These are phyloP conservation scores for Vanessa atalanta DNA, from an alignment of 1,140 invertebrate genomes.

Conservation along the genomic window DNA sequence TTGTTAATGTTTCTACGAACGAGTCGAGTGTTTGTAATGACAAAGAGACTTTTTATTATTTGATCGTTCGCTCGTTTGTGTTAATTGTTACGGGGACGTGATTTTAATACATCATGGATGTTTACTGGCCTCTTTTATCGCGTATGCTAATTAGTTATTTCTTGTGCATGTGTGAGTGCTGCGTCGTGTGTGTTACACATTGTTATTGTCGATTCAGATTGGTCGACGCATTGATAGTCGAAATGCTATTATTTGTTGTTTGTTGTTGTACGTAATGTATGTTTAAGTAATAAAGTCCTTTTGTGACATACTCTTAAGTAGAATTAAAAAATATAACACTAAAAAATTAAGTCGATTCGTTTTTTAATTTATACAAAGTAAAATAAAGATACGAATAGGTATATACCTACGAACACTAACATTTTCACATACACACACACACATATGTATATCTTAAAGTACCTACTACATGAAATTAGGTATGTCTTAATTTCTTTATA, in stretches of 20 bases:
- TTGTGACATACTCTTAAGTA: too few relatives aligned
- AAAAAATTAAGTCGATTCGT: too few relatives aligned
- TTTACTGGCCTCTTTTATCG: slow-evolving; percentile 70
- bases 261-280: background rate
- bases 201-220: slow-evolving; percentile 10
- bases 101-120: slow-evolving; percentile 78
- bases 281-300: background rate
- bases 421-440: too few relatives aligned
- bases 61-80: slow-evolving; percentile 72
- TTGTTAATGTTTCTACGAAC: slow-evolving; percentile 70
- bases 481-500: too few relatives aligned
- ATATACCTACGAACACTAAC: too few relatives aligned
- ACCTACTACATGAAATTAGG: too few relatives aligned
- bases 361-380: too few relatives aligned
- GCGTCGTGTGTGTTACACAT: slow-evolving; percentile 12
- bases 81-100: slow-evolving; percentile 76
- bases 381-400: too few relatives aligned
- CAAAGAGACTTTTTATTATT: slow-evolving; percentile 78
- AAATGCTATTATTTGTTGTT: background rate
- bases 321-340: too few relatives aligned
- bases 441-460: too few relatives aligned
- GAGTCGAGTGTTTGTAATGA: slow-evolving; percentile 68
- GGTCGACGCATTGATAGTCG: background rate
- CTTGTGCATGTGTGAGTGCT: slow-evolving; percentile 37
- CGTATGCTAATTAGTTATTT: slow-evolving; percentile 70